Conservation (phyloP, 2,113 vertebrate genomes). For the Gasterosteus nipponicus region DNA sequence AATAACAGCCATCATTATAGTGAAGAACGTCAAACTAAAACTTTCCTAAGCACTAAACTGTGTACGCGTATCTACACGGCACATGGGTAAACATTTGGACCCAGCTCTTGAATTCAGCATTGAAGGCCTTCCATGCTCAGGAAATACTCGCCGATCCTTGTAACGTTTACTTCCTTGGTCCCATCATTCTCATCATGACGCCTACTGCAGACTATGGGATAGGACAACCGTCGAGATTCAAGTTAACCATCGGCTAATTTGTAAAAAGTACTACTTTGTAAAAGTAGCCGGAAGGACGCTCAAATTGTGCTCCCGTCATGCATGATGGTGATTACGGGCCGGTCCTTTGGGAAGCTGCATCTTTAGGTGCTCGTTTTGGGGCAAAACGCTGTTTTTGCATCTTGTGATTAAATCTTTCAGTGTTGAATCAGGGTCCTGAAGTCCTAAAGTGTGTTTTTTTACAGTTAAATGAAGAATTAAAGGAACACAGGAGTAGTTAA, state of each 20-base stretch:
- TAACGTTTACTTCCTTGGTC: constrained; percentile 13
- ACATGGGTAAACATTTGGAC: not conserved
- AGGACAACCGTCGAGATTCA: not conserved
- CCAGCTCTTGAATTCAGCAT: not conserved
- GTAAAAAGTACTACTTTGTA: not conserved
- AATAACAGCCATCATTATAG: not conserved
- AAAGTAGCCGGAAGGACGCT: not conserved
- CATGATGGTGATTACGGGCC: not conserved
- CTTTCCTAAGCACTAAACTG: not conserved
- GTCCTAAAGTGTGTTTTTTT: constrained; percentile 19
- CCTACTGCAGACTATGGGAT: constrained; percentile 1
- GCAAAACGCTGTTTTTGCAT: constrained; percentile 33
- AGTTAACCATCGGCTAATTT: not conserved
- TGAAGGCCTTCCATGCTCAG: not conserved
- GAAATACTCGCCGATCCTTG: constrained; percentile 1
- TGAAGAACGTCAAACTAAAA: not conserved
- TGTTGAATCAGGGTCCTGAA: constrained; percentile 56
- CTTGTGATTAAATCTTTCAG: constrained; percentile 47
- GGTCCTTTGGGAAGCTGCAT: constrained; percentile 65
- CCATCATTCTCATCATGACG: not conserved
- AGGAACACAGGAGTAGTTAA: constrained; percentile 54
- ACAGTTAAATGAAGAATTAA: constrained; percentile 31
- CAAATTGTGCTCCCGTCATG: not conserved
- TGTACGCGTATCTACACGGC: not conserved
- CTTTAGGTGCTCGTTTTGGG: constrained; percentile 63